These are phyloP conservation scores for Motacilla alba DNA, from an alignment of 2,113 vertebrate species.

Conservation along the genomic window DNA sequence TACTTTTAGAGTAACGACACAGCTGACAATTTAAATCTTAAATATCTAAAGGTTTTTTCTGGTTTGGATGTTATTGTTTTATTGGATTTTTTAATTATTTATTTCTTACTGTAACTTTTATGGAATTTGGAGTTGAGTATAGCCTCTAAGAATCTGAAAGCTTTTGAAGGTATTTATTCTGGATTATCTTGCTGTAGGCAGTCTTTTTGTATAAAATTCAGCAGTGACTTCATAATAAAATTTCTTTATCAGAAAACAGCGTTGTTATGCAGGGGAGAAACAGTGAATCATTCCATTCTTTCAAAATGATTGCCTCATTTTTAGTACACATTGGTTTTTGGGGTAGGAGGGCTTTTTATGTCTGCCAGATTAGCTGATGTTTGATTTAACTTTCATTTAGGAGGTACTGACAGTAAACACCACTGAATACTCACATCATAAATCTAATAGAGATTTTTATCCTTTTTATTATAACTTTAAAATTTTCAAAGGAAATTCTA, in stretches of 20 bases:
- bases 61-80: neutral
- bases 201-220: neutral
- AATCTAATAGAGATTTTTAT: neutral
- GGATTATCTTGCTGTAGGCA: neutral
- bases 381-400: neutral
- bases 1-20: neutral
- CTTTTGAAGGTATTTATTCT: neutral
- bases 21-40: neutral
- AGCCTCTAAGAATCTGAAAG: neutral
- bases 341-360: neutral
- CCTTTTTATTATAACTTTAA: neutral
- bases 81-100: neutral
- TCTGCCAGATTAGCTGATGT: neutral
- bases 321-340: neutral
- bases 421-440: neutral
- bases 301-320: neutral
- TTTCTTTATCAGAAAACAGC: neutral
- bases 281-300: neutral
- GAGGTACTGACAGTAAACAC: neutral
- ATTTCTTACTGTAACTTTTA: neutral
- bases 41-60: neutral
- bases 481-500: neutral
- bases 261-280: neutral
- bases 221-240: neutral
- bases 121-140: neutral